Conservation (phyloP, 2,888 invertebrate genomes). For the Zelleria hepariella region DNA sequence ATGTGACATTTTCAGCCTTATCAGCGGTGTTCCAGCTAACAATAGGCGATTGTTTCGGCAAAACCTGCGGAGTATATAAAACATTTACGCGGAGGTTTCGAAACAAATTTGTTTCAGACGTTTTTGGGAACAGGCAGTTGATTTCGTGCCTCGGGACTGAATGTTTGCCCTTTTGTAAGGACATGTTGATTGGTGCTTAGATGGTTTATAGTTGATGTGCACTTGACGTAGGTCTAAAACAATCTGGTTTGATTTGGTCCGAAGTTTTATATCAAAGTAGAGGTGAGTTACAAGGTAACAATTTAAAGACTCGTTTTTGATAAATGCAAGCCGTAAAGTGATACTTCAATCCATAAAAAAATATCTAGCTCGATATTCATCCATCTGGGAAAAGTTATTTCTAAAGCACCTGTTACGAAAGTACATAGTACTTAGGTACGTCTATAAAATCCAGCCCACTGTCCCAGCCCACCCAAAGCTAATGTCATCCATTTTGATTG, state of each 20-base stretch:
- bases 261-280: not conserved
- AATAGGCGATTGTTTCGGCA: conserved; percentile 51
- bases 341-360: no score
- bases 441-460: no score
- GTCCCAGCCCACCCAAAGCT: no score
- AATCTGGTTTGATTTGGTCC: not conserved
- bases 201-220: not conserved
- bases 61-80: conserved; percentile 45
- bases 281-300: not conserved
- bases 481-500: no score
- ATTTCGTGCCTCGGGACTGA: not conserved
- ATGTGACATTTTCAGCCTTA: not conserved
- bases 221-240: not conserved
- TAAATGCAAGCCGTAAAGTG: not conserved
- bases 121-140: conserved; percentile 5
- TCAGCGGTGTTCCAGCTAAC: conserved; percentile 24
- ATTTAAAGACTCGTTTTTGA: not conserved
- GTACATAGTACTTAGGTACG: no score
- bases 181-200: not conserved
- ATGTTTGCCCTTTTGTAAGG: not conserved
- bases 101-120: conserved; percentile 18
- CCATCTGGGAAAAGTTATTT: no score
- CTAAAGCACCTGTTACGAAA: no score
- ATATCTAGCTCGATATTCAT: no score
- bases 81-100: conserved; percentile 25